Evolutionary conservation across 1,140 invertebrate genomes (phyloP), one percentile per base, ranked within the genome.

Genomic region (Wiebesia pumilae): DNA sequence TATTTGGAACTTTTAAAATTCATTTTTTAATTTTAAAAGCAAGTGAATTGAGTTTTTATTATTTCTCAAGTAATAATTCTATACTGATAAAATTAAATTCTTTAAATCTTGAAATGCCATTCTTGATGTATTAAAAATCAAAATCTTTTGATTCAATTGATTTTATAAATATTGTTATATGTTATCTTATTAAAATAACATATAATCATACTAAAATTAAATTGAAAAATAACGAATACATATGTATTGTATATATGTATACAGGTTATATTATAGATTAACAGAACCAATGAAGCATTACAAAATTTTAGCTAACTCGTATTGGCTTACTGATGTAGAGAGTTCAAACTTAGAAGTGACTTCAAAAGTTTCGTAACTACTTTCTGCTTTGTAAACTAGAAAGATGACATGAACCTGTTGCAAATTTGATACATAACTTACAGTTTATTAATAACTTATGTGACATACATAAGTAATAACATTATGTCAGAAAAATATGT

Each of bases 311-410:
- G 27, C 84, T 75, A 81, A 86, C 84, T 86, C 67, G 73, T 73
- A 86, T 86, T 54, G 84, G 79, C 81, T 81, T 85, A 85, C 78
- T 51, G 38, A 54, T 85, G 84, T 75, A 86, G 79, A 86, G 75
- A 81, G 79, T 81, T 81, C 38, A 75, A 81, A 86, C 79, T 86
- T 81, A 81, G 84, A 81, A 81, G 84, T 86, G 84, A 86, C 67
- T 86, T 86, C 3, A 51, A 54, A 6, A 81, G 78, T 81, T 75
- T 81, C 21, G 6, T 75, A 86, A 86, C 69, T 81, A 81, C 84
- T 86, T 86, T 79, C 67, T 81, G 67, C 84, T 85, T 85, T 81
- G 84, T 80, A 80, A 85, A 80, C 81, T 85, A 43, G 10, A 69
- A 35, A 71, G 65, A 71, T 58, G 77, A 71, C 78, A 78, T 85